A percentile compares a stretch with the other conserved stretches of the same genome.
phyloP scores from a whole-genome alignment of 1,140 invertebrate species.

The Mya arenaria region DNA sequence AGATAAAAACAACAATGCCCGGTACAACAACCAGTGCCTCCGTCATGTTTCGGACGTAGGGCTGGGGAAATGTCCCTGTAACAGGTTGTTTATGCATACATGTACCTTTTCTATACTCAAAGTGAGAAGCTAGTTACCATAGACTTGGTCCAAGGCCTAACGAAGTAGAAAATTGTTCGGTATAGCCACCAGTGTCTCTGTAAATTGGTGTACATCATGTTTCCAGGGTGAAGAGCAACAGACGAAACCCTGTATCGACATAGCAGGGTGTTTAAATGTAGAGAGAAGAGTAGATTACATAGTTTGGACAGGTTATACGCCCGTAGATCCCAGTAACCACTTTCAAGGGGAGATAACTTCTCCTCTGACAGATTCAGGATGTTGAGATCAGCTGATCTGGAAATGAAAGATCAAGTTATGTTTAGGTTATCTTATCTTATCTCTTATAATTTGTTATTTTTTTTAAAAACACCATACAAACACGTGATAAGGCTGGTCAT shows the following conservation, averaged over 20 bases:
- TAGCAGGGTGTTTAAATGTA: conserved; percentile 85
- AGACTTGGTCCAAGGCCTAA: conserved; percentile 96
- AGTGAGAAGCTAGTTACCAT: too few relatives aligned
- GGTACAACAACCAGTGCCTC: too few relatives aligned
- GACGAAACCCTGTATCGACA: conserved; percentile 86
- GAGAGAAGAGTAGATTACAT: conserved; percentile 92
- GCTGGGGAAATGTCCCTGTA: too few relatives aligned
- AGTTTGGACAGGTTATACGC: conserved; percentile 96
- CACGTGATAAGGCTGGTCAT: too few relatives aligned
- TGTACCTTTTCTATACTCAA: too few relatives aligned
- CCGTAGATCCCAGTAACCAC: conserved; percentile 89
- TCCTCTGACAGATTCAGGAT: conserved; percentile 85
- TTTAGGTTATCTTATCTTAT: too few relatives aligned
- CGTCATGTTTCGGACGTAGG: too few relatives aligned
- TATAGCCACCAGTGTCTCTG: conserved; percentile 93
- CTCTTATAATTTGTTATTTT: too few relatives aligned
- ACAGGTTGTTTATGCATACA: too few relatives aligned
- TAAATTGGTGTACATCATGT: conserved; percentile 90
- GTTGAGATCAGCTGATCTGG: conserved; percentile 86
- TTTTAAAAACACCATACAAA: too few relatives aligned
- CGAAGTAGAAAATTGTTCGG: conserved; percentile 88
- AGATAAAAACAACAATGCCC: too few relatives aligned
- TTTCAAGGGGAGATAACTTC: conserved; percentile 82
- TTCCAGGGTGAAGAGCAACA: conserved; percentile 95
- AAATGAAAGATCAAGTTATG: conserved; percentile 71